Conservation (phyloP, 1,140 invertebrate species). For the Oedothorax gibbosus region DNA sequence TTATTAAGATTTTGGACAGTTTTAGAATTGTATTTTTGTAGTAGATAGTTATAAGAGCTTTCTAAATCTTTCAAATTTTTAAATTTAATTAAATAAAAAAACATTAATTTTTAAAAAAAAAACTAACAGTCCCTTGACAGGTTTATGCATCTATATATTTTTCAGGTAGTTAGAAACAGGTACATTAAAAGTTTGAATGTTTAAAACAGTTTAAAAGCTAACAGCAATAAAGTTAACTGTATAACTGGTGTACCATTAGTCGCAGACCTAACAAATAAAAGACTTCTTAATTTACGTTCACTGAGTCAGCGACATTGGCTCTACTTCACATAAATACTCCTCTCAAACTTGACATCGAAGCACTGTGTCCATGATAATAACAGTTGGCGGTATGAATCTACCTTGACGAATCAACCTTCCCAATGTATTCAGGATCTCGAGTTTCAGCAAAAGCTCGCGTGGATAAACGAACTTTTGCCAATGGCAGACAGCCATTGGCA, state of each 20-base stretch:
- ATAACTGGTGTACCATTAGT: not conserved
- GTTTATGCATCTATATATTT: too few relatives aligned
- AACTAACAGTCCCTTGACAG: too few relatives aligned
- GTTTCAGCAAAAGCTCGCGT: slow-evolving; percentile 26
- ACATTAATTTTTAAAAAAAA: too few relatives aligned
- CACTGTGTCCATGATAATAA: not conserved
- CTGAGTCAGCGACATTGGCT: slow-evolving; percentile 48
- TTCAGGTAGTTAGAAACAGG: not conserved
- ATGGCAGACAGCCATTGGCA: slow-evolving; percentile 53
- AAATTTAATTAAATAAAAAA: too few relatives aligned
- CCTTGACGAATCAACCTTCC: slow-evolving; percentile 32
- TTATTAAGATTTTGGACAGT: too few relatives aligned
- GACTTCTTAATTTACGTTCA: not conserved
- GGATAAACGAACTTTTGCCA: slow-evolving; percentile 30
- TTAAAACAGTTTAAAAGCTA: not conserved
- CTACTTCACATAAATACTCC: not conserved
- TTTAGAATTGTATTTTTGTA: too few relatives aligned
- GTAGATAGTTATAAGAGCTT: too few relatives aligned
- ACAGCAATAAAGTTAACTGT: not conserved
- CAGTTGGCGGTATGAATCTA: slow-evolving; percentile 15
- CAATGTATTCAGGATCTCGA: slow-evolving; percentile 9
- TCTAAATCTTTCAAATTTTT: too few relatives aligned
- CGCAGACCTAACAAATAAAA: not conserved
- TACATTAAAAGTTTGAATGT: not conserved
- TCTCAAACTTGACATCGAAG: slow-evolving; percentile 27